phyloP scores from a whole-genome alignment of 2,113 vertebrate species.

The Vombatus ursinus region DNA sequence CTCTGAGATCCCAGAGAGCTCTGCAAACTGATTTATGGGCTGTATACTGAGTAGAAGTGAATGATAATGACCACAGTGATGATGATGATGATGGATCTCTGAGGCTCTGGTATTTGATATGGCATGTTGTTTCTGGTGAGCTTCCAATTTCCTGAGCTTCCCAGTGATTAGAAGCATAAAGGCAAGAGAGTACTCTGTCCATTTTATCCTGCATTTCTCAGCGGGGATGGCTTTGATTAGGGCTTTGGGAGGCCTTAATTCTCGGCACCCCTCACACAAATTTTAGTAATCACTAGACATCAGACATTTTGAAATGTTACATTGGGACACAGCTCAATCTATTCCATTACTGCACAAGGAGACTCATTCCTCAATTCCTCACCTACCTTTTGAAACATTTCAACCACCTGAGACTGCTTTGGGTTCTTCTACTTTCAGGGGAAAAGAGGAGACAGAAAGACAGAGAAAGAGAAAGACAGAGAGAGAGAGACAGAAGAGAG shows the following conservation, averaged over 20 bases:
- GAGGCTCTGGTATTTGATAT: constrained; percentile 74
- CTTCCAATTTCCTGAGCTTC: constrained; percentile 72
- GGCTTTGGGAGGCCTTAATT: constrained; percentile 69
- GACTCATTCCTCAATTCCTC: not conserved
- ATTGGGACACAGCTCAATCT: not conserved
- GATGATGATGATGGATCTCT: constrained; percentile 65
- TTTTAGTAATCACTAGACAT: constrained; percentile 63
- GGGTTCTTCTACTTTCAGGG: not conserved
- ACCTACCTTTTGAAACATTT: not conserved
- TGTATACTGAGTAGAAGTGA: constrained; percentile 50
- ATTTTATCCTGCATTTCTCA: constrained; percentile 51
- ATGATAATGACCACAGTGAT: constrained; percentile 71
- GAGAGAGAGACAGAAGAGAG: not conserved
- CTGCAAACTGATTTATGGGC: constrained; percentile 70
- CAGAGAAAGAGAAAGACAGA: no score
- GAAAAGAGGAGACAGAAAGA: not conserved
- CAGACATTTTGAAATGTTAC: constrained; percentile 49
- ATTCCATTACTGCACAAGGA: not conserved
- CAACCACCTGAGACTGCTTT: not conserved
- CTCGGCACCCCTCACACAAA: constrained; percentile 63
- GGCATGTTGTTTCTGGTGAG: constrained; percentile 76
- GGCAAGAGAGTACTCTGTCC: constrained; percentile 52
- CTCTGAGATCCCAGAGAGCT: constrained; percentile 68
- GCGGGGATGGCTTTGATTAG: constrained; percentile 60
- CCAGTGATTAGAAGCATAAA: constrained; percentile 58